A percentile compares a stretch with the other conserved stretches of the same genome.
phyloP scores from a whole-genome alignment of 2,113 vertebrate genomes.

The Scomber colias region DNA sequence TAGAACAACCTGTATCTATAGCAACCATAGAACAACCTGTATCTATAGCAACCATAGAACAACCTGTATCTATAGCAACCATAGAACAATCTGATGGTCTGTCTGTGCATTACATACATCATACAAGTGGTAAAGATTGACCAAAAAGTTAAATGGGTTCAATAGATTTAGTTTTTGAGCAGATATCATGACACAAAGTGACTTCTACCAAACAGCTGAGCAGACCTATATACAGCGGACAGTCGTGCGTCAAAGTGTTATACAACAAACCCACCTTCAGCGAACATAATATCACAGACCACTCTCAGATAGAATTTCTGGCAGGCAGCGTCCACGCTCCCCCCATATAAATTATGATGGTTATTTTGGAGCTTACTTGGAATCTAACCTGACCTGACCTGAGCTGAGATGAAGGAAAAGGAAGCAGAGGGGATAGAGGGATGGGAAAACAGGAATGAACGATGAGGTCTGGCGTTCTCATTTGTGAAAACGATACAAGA shows the following conservation, averaged over 20 bases:
- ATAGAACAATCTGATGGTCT: too few species aligned
- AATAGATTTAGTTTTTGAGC: too few species aligned
- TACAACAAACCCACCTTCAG: constrained; percentile 20
- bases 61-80: too few species aligned
- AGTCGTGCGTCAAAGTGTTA: constrained; percentile 11
- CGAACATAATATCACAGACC: constrained; percentile 21
- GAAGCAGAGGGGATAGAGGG: background rate
- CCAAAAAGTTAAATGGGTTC: too few species aligned
- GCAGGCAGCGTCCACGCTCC: background rate
- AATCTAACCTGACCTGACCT: constrained; percentile 49
- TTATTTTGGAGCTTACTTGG: constrained; percentile 50
- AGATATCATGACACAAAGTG: too few species aligned
- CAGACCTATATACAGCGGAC: too few species aligned
- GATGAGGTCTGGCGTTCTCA: constrained; percentile 51
- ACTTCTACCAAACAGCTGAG: too few species aligned
- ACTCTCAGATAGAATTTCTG: constrained; percentile 23
- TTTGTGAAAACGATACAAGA: constrained; percentile 45
- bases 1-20: too few species aligned
- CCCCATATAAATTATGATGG: constrained; percentile 36
- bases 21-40: too few species aligned
- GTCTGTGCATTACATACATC: too few species aligned
- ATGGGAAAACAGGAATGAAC: constrained; percentile 30
- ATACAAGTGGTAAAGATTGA: too few species aligned
- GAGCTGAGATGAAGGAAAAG: constrained; percentile 30
- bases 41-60: too few species aligned